These are phyloP conservation scores for Metallyticus violacea DNA, from an alignment of 2,888 invertebrate species.

Conservation along the genomic window DNA sequence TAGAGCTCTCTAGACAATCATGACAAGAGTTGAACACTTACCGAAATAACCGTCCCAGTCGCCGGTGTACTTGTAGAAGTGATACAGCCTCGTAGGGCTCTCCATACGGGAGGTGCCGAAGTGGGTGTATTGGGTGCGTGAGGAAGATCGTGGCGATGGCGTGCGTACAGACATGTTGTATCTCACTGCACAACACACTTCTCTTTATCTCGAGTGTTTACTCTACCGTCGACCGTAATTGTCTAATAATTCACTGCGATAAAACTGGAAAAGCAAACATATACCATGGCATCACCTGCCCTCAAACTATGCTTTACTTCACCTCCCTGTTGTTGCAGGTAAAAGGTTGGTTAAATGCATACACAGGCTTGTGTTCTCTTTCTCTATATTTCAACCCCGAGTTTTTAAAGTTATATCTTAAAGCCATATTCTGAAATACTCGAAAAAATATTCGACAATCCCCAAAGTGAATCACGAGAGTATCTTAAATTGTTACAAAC, in stretches of 20 bases:
- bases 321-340: neutral
- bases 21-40: neutral
- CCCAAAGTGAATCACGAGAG: too few relatives aligned
- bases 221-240: neutral
- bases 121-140: neutral
- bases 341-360: neutral
- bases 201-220: neutral
- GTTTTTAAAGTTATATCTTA: too few relatives aligned
- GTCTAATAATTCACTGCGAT: neutral
- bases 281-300: neutral
- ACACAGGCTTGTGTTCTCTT: too few relatives aligned
- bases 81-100: neutral
- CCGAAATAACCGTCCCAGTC: neutral
- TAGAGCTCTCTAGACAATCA: too few relatives aligned
- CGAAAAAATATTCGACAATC: too few relatives aligned
- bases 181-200: neutral
- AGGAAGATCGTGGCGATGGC: constrained; percentile 6
- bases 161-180: neutral
- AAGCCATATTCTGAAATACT: too few relatives aligned
- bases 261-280: neutral
- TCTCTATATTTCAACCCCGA: too few relatives aligned
- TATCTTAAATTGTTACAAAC: too few relatives aligned
- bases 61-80: neutral
- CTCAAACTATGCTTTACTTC: neutral
- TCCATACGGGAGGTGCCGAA: neutral